Conservation (phyloP, 2,888 invertebrate species). For the Neoscelio sp. region DNA sequence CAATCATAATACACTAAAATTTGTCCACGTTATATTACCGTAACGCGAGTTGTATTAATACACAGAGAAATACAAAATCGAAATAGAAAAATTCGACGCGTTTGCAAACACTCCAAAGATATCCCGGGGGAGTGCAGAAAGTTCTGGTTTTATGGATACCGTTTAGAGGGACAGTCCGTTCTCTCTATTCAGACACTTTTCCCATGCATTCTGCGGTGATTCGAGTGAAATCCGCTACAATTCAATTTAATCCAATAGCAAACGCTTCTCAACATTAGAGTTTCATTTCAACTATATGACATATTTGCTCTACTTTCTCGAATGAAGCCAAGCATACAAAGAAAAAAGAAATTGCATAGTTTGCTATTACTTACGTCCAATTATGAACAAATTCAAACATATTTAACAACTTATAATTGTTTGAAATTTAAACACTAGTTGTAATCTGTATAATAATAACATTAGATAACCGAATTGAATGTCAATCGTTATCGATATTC, state of each 20-base stretch:
- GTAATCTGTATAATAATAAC: too few relatives aligned
- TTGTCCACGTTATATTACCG: constrained; percentile 7
- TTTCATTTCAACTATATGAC: constrained; percentile 8
- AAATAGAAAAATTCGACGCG: constrained; percentile 40
- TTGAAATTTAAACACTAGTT: too few relatives aligned
- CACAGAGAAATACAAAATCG: constrained; percentile 23
- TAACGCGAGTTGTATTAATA: constrained; percentile 11
- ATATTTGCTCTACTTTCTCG: neutral
- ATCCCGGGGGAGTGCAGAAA: constrained; percentile 46
- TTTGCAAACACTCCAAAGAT: constrained; percentile 47
- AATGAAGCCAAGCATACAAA: too few relatives aligned
- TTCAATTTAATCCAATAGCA: constrained; percentile 52
- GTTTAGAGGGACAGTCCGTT: constrained; percentile 45
- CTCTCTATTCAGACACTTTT: constrained; percentile 38
- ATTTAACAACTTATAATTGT: too few relatives aligned
- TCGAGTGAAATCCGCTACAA: constrained; percentile 48
- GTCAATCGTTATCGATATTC: too few relatives aligned
- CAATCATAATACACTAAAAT: too few relatives aligned
- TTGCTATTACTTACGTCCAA: too few relatives aligned
- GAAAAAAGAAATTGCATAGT: too few relatives aligned
- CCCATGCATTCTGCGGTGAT: constrained; percentile 49
- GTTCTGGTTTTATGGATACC: constrained; percentile 53
- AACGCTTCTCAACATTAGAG: constrained; percentile 35
- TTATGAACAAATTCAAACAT: too few relatives aligned
- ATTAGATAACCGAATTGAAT: too few relatives aligned